These are phyloP conservation scores for Telmatochromis sp. DNA, from an alignment of 2,113 vertebrate genomes.

Conservation along the genomic window DNA sequence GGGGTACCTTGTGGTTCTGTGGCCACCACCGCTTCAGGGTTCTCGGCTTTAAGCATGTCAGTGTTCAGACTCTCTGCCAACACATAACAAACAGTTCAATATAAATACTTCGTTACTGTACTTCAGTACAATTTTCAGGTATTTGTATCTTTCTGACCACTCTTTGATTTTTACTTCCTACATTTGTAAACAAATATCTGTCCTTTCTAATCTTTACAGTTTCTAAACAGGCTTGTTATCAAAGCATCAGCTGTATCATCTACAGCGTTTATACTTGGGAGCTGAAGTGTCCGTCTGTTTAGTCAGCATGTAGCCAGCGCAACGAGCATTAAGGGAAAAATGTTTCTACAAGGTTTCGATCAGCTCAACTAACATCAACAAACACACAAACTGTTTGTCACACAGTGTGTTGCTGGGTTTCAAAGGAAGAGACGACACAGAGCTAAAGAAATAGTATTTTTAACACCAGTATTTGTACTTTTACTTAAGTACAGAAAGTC, in stretches of 20 bases:
- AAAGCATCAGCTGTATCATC: neutral
- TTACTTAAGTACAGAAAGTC: neutral
- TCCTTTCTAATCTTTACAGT: neutral
- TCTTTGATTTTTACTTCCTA: neutral
- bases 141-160: neutral
- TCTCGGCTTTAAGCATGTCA: conserved; percentile 84
- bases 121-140: neutral
- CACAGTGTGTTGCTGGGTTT: neutral
- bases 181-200: neutral
- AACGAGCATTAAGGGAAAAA: neutral
- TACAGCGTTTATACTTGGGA: neutral
- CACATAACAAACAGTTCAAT: neutral
- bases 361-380: neutral
- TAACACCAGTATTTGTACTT: neutral
- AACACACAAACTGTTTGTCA: neutral
- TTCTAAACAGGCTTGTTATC: neutral
- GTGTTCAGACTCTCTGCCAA: conserved; percentile 85
- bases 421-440: neutral
- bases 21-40: conserved; percentile 82
- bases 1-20: conserved; percentile 86
- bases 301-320: neutral
- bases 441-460: neutral
- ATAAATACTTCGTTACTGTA: neutral
- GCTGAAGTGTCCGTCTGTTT: neutral
- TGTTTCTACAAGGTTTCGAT: neutral